These are phyloP conservation scores for Poeciliopsis prolifica DNA, from an alignment of 2,113 vertebrate genomes.

Conservation along the genomic window DNA sequence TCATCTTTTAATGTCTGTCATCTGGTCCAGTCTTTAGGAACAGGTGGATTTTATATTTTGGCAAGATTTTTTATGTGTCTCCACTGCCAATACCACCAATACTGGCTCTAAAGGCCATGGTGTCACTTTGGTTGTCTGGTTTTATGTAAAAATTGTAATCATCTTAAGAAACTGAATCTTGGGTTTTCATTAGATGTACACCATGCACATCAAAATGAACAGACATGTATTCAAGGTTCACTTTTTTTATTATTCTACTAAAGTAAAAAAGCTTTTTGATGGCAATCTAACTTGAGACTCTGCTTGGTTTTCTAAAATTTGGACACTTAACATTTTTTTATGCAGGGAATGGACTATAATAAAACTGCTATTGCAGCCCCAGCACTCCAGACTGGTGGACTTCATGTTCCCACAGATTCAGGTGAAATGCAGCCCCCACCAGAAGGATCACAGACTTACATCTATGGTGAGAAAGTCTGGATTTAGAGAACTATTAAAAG, in stretches of 20 bases:
- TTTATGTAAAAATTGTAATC: too few species aligned
- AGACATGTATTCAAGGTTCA: neutral
- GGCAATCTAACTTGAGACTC: neutral
- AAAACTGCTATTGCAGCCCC: conserved; percentile 46
- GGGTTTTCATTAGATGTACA: neutral
- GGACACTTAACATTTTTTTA: neutral
- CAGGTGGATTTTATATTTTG: too few species aligned
- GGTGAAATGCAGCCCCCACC: conserved; percentile 15
- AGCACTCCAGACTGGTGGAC: conserved; percentile 34
- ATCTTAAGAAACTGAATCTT: neutral
- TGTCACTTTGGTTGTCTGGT: too few species aligned
- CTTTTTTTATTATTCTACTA: neutral
- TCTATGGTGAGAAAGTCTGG: conserved; percentile 60
- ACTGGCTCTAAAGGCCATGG: too few species aligned
- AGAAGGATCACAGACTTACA: conserved; percentile 55
- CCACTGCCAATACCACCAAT: too few species aligned
- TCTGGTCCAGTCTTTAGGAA: too few species aligned
- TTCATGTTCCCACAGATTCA: conserved; percentile 46
- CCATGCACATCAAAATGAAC: neutral
- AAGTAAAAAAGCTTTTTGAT: neutral
- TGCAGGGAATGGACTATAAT: conserved; percentile 56
- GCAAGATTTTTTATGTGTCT: too few species aligned
- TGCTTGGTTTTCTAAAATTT: neutral
- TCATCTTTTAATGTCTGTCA: too few species aligned
- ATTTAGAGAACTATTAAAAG: neutral